These are phyloP conservation scores for Australoheros facetus DNA, from an alignment of 2,797 vertebrate genomes.

Conservation along the genomic window DNA sequence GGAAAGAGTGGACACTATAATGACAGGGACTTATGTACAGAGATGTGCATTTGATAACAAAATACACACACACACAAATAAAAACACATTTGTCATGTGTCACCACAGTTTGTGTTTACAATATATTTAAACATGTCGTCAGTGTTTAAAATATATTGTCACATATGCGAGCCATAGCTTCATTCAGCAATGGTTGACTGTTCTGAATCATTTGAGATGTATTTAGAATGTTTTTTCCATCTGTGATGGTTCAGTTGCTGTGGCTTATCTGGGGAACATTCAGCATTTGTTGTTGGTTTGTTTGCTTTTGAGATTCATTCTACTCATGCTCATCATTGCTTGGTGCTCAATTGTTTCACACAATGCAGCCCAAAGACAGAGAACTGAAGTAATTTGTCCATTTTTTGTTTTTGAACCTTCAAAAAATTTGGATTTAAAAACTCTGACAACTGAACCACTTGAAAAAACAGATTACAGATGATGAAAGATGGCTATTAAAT, in stretches of 20 bases:
- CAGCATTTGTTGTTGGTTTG: constrained; percentile 72
- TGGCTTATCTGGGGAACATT: constrained; percentile 79
- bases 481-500: constrained; percentile 69
- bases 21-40: constrained; percentile 68
- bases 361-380: constrained; percentile 86
- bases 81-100: constrained; percentile 66
- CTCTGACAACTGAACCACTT: constrained; percentile 90
- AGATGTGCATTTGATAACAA: constrained; percentile 75
- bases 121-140: constrained; percentile 84
- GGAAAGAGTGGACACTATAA: constrained; percentile 65
- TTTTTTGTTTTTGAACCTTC: constrained; percentile 38
- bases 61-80: constrained; percentile 54
- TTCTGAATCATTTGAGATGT: constrained; percentile 73
- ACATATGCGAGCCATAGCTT: constrained; percentile 72
- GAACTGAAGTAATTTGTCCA: constrained; percentile 85
- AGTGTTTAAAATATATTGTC: constrained; percentile 86
- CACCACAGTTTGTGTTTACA: constrained; percentile 70
- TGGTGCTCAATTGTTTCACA: constrained; percentile 78
- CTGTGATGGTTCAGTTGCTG: constrained; percentile 88
- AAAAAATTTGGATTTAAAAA: constrained; percentile 71
- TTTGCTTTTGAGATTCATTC: constrained; percentile 76
- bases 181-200: constrained; percentile 71
- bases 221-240: constrained; percentile 85
- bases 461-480: constrained; percentile 84
- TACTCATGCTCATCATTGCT: constrained; percentile 71